A percentile compares a stretch with the other conserved stretches of the same genome.
Evolutionary conservation across 2,113 vertebrate species (phyloP).

Genomic region (Arvicanthis niloticus): DNA sequence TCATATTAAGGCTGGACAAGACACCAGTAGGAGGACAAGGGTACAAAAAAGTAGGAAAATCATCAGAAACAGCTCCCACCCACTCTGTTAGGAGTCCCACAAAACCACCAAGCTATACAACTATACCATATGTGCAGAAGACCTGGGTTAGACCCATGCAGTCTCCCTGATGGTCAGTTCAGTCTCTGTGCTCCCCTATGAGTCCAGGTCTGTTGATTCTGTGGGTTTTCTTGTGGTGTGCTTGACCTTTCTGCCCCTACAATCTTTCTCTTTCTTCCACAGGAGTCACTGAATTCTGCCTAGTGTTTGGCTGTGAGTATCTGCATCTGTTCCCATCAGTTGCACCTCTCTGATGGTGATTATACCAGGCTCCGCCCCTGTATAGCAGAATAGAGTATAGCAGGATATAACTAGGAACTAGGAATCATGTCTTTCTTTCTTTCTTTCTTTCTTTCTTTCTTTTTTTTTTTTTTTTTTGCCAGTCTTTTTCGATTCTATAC

Average conservation of each 20-base stretch:
- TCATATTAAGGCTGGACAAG: not conserved
- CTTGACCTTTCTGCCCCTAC: not conserved
- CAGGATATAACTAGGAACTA: too few relatives aligned
- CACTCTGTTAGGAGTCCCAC: not conserved
- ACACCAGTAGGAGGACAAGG: not conserved
- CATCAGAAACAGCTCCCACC: not conserved
- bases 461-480: too few relatives aligned
- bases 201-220: not conserved
- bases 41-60: not conserved
- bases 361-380: too few relatives aligned
- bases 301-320: not conserved
- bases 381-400: too few relatives aligned
- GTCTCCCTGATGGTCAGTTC: not conserved
- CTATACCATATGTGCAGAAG: not conserved
- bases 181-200: not conserved
- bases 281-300: not conserved
- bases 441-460: too few relatives aligned
- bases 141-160: not conserved
- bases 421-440: too few relatives aligned
- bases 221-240: not conserved
- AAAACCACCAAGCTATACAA: not conserved
- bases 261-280: not conserved
- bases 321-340: not conserved
- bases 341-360: too few relatives aligned
- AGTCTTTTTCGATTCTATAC: too few relatives aligned